Conservation (phyloP, 2,888 invertebrate genomes). For the Nemotelus pantherinus region DNA sequence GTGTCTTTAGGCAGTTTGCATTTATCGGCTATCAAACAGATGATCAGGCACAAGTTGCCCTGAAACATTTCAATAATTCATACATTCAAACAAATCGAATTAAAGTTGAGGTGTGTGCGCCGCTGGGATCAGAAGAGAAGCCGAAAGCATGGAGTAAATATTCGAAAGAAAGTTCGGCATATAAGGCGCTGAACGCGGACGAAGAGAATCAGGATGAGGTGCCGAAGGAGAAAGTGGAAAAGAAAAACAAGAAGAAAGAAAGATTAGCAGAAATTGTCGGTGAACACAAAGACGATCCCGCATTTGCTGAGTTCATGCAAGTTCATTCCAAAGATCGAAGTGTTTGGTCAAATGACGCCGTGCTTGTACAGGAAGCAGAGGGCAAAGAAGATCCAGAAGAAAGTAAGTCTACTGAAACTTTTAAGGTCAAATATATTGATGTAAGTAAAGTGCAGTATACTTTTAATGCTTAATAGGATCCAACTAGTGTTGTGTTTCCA, state of each 20-base stretch:
- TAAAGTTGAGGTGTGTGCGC: slow-evolving; percentile 77
- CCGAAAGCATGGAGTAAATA: slow-evolving; percentile 95
- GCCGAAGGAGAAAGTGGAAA: slow-evolving; percentile 55
- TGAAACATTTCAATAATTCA: slow-evolving; percentile 82
- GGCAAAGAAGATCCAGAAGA: slow-evolving; percentile 4
- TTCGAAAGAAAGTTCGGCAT: slow-evolving; percentile 78
- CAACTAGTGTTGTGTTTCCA: too few species aligned
- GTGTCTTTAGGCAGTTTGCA: slow-evolving; percentile 91
- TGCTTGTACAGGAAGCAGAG: slow-evolving; percentile 53
- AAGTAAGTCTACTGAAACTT: slow-evolving; percentile 41
- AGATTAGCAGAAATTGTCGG: slow-evolving; percentile 75
- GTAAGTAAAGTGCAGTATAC: neutral
- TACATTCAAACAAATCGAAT: slow-evolving; percentile 87
- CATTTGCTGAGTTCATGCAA: slow-evolving; percentile 89
- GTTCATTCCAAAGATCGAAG: slow-evolving; percentile 73
- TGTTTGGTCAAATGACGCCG: slow-evolving; percentile 69
- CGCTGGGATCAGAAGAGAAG: slow-evolving; percentile 77
- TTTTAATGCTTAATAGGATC: too few species aligned
- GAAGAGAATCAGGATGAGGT: slow-evolving; percentile 56
- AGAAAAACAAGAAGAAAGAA: slow-evolving; percentile 62
- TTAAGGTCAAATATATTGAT: neutral
- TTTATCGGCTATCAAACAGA: slow-evolving; percentile 90
- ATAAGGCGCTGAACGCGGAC: slow-evolving; percentile 68
- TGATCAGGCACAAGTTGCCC: slow-evolving; percentile 80
- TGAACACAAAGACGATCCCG: slow-evolving; percentile 87